phyloP scores from a whole-genome alignment of 2,888 invertebrate species.

The Anoncus sp. region DNA sequence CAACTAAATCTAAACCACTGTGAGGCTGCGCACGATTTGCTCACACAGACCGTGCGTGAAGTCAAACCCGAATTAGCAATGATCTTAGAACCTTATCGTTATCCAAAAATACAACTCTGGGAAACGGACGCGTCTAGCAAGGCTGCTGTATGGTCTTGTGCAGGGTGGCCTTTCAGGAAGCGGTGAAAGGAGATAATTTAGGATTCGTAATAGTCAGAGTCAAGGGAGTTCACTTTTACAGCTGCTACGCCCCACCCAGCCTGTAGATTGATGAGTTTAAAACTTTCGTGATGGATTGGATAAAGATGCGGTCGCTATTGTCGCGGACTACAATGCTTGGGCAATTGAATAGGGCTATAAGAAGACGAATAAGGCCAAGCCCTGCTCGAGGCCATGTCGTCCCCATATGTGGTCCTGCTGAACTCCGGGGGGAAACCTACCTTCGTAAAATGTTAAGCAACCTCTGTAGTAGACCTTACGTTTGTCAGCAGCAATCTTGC shows the following conservation, averaged over 20 bases:
- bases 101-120: slow-evolving; percentile 52
- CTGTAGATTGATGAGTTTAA: slow-evolving; percentile 48
- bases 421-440: slow-evolving; percentile 60
- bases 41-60: slow-evolving; percentile 57
- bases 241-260: slow-evolving; percentile 61
- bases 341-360: slow-evolving; percentile 66
- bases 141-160: slow-evolving; percentile 49
- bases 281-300: slow-evolving; percentile 58
- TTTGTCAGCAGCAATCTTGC: slow-evolving; percentile 64
- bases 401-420: slow-evolving; percentile 53
- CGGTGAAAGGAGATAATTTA: background rate
- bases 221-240: slow-evolving; percentile 51
- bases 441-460: slow-evolving; percentile 47
- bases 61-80: slow-evolving; percentile 56
- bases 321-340: slow-evolving; percentile 62
- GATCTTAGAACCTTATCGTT: slow-evolving; percentile 62
- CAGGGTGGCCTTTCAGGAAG: slow-evolving; percentile 51
- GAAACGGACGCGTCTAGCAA: slow-evolving; percentile 39
- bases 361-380: slow-evolving; percentile 59
- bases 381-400: slow-evolving; percentile 57
- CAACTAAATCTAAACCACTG: slow-evolving; percentile 65
- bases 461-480: slow-evolving; percentile 64
- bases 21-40: slow-evolving; percentile 63
- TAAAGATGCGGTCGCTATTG: slow-evolving; percentile 51
- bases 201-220: slow-evolving; percentile 57